Evolutionary conservation across 2,113 vertebrate species (phyloP), one percentile per base, ranked within the genome.

Genomic region (Corydoras sp.): DNA sequence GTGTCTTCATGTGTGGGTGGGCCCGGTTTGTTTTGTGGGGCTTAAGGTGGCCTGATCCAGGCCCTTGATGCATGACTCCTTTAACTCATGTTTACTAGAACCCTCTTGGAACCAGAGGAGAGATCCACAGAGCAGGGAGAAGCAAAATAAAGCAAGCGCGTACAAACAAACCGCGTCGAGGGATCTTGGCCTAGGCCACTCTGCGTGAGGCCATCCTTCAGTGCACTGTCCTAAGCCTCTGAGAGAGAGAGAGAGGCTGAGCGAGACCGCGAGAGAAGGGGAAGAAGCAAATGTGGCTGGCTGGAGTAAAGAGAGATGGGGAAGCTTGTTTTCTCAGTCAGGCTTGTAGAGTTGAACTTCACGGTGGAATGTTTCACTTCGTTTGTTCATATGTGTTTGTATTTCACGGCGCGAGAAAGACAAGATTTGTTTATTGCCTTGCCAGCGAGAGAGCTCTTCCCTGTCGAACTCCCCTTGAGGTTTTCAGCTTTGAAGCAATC

Each of bases 151-250:
- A 78, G 68, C 31, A 49, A 78, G 61, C 76, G 53, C 68, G 65
- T 65, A 74, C 77, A 81, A 77, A 81, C 72, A 79, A 79, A 79
- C 68, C 69, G 64, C 58, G 18, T 73, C 68, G 10, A 49, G 68
- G 74, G 72, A 74, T 51, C 51, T 32, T 12, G 58, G 58, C 62
- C 55, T 63, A 48, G 15, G 12, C 15, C 50, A 65, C 69, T 65
- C 49, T 61, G 61, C 43, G 64, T 53, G 59, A 43, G 51, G 49
- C 70, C 63, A 65, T 73, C 58, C 67, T 73, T 73, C 62, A 72
- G 70, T 73, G 55, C 10, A 18, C 67, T 15, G 15, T 53, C 29
- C 18, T 63, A 59, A 67, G 74, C 66, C 49, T 60, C 68, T 29
- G 11, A n/a, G 30, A 35, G 9, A 31, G 66, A 14, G 9, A 15